These are phyloP conservation scores for Sebastes trivittatus DNA, from an alignment of 2,797 vertebrate species.

Conservation along the genomic window DNA sequence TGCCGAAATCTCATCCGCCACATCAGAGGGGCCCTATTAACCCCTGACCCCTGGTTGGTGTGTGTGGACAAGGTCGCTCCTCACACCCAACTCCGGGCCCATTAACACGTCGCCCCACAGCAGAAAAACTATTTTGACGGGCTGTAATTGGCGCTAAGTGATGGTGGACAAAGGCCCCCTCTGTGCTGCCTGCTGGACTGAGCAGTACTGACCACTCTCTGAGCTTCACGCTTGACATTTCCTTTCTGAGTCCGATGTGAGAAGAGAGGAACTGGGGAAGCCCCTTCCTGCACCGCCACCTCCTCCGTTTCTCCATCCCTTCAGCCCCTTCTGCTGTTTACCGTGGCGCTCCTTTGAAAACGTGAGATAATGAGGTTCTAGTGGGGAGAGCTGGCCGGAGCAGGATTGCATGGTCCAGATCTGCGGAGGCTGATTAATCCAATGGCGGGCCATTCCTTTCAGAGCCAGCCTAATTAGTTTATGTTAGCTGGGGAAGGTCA, in stretches of 20 bases:
- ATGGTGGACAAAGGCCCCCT: constrained; percentile 89
- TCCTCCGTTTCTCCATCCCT: constrained; percentile 67
- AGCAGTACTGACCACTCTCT: constrained; percentile 76
- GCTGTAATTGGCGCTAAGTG: constrained; percentile 96
- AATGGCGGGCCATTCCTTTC: constrained; percentile 83
- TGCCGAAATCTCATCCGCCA: constrained; percentile 94
- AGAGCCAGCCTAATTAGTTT: constrained; percentile 94
- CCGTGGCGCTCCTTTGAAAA: constrained; percentile 76
- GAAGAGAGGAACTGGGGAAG: constrained; percentile 75
- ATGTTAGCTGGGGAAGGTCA: constrained; percentile 96
- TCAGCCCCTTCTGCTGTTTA: constrained; percentile 61
- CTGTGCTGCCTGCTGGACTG: constrained; percentile 82
- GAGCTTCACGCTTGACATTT: constrained; percentile 83
- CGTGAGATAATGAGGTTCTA: constrained; percentile 87
- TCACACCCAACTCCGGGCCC: constrained; percentile 93
- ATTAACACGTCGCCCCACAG: constrained; percentile 94
- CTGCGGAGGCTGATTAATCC: constrained; percentile 83
- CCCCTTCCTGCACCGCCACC: constrained; percentile 73
- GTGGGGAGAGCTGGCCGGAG: constrained; percentile 72
- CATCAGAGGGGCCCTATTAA: constrained; percentile 95
- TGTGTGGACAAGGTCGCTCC: constrained; percentile 89
- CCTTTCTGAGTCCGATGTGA: constrained; percentile 76
- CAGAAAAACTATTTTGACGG: constrained; percentile 95
- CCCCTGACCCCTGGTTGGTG: constrained; percentile 91
- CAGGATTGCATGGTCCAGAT: constrained; percentile 79